Conservation (phyloP, 92 coral and sea anemone genomes). For the Desmophyllum pertusum region DNA sequence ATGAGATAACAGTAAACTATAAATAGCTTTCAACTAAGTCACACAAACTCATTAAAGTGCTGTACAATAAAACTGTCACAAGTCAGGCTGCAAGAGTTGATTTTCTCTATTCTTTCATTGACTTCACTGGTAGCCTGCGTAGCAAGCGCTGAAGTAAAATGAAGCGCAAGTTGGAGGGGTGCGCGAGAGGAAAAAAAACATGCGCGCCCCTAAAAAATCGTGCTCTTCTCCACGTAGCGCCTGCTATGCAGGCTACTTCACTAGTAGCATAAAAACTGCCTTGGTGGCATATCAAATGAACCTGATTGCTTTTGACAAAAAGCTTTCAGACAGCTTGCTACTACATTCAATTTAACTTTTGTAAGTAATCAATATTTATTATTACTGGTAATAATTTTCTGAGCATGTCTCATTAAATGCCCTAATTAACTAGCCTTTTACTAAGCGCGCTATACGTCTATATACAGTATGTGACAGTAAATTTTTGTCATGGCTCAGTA, state of each 20-base stretch:
- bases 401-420: too few species aligned
- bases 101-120: neutral
- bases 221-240: too few species aligned
- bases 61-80: neutral
- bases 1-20: neutral
- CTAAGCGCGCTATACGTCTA: too few species aligned
- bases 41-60: neutral
- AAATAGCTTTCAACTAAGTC: neutral
- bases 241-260: too few species aligned
- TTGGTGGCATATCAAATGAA: neutral
- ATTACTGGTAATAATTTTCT: too few species aligned
- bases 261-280: neutral
- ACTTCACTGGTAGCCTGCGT: too few species aligned
- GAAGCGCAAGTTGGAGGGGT: too few species aligned
- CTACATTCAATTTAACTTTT: neutral
- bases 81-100: neutral
- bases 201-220: too few species aligned
- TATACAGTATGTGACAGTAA: too few species aligned
- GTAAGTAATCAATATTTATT: neutral
- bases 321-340: neutral
- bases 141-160: too few species aligned
- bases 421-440: too few species aligned
- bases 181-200: too few species aligned
- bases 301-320: neutral
- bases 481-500: neutral